phyloP scores from a whole-genome alignment of 2,888 invertebrate genomes.

The Cephus pulcher region DNA sequence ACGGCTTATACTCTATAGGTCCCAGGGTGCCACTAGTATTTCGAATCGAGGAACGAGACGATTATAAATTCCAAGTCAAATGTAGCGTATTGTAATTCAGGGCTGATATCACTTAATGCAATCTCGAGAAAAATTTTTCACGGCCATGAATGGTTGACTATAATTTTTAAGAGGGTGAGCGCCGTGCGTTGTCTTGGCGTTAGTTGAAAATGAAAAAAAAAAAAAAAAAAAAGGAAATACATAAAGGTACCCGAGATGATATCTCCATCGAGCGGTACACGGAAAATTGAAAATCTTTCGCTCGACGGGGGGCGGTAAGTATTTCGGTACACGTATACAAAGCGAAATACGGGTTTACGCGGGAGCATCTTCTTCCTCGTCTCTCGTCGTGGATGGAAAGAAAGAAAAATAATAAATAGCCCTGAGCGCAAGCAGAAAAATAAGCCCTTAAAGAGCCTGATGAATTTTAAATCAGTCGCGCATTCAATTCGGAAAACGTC shows the following conservation, averaged over 20 bases:
- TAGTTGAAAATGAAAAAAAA: not conserved
- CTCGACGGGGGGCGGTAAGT: not conserved
- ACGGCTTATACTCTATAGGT: conserved; percentile 56
- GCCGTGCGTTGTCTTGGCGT: not conserved
- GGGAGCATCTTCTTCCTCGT: not conserved
- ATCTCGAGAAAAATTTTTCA: conserved; percentile 42
- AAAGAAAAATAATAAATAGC: conserved; percentile 60
- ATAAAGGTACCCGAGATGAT: not conserved
- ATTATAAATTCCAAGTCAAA: conserved; percentile 65
- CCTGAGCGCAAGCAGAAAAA: conserved; percentile 62
- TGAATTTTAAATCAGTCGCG: conserved; percentile 65
- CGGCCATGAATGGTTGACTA: not conserved
- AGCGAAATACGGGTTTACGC: not conserved
- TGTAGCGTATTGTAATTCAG: conserved; percentile 63
- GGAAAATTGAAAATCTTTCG: conserved; percentile 1
- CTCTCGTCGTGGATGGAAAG: not conserved
- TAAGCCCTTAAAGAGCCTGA: conserved; percentile 66
- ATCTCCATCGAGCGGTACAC: not conserved
- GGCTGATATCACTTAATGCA: conserved; percentile 60
- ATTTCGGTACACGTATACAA: not conserved
- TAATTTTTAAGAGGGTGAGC: not conserved
- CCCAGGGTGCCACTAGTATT: conserved; percentile 56
- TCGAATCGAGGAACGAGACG: conserved; percentile 42
- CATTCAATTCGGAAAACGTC: conserved; percentile 65
- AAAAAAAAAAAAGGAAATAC: not conserved